Evolutionary conservation across 1,140 invertebrate genomes (phyloP).

Genomic region (Drosophila repletoides): DNA sequence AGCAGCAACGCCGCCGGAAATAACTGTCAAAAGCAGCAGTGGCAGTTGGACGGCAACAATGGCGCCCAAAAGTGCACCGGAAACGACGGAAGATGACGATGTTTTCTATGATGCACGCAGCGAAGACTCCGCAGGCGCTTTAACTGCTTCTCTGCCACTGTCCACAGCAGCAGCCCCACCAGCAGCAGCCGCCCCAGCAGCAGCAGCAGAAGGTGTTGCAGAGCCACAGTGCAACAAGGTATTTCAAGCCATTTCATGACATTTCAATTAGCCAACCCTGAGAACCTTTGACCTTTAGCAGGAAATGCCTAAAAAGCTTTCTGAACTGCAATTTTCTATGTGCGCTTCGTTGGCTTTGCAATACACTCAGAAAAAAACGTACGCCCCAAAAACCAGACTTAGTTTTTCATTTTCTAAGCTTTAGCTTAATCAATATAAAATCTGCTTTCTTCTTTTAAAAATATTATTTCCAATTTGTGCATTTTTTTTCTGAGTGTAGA

Average conservation of each 20-base stretch:
- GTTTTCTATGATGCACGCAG: constrained; percentile 79
- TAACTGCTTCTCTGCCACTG: constrained; percentile 6
- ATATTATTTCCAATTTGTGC: too few species aligned
- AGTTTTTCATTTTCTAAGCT: too few species aligned
- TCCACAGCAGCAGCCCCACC: background rate
- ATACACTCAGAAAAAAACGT: too few species aligned
- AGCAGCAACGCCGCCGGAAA: background rate
- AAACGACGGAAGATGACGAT: constrained; percentile 69
- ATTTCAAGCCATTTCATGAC: too few species aligned
- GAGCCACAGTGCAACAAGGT: constrained; percentile 21
- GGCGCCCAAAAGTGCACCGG: constrained; percentile 12
- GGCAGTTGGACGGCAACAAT: too few species aligned
- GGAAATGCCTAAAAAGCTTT: background rate
- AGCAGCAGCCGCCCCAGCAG: background rate
- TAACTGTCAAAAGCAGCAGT: constrained; percentile 1
- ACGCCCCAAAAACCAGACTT: too few species aligned
- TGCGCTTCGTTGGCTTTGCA: too few species aligned
- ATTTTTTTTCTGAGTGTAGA: too few species aligned
- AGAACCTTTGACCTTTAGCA: background rate
- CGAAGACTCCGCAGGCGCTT: constrained; percentile 54
- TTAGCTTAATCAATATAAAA: too few species aligned
- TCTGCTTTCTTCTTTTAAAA: too few species aligned
- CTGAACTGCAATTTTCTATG: too few species aligned
- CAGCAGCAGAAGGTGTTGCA: background rate
- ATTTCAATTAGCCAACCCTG: constrained; percentile 3